Conservation (phyloP, 2,113 vertebrate species). For the Aptenodytes forsteri region DNA sequence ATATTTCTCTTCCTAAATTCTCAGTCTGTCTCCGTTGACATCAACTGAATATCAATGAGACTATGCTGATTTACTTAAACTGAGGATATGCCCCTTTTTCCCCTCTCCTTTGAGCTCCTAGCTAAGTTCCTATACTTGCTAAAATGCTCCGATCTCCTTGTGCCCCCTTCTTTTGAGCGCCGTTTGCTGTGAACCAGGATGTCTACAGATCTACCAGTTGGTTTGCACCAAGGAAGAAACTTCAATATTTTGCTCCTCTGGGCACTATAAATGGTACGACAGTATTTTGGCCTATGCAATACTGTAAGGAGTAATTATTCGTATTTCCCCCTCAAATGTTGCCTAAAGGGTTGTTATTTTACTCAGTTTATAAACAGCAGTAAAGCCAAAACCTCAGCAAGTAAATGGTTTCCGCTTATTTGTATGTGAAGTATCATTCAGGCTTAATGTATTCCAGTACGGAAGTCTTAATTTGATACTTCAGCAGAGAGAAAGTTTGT, state of each 20-base stretch:
- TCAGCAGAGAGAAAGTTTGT: neutral
- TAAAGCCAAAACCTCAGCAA: neutral
- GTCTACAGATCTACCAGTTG: conserved; percentile 18
- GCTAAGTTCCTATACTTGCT: neutral
- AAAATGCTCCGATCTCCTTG: neutral
- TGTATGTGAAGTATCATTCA: neutral
- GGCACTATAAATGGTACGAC: neutral
- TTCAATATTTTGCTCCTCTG: neutral
- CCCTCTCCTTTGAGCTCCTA: neutral
- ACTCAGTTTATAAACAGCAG: neutral
- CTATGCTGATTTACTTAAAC: neutral
- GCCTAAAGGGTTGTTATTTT: conserved; percentile 24
- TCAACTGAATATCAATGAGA: neutral
- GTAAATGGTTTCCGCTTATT: neutral
- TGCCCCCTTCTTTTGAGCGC: neutral
- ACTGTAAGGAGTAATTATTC: conserved; percentile 12
- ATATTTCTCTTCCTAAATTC: neutral
- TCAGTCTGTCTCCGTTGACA: neutral
- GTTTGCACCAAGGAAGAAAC: conserved; percentile 8
- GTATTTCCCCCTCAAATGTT: neutral
- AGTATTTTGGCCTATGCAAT: conserved; percentile 35
- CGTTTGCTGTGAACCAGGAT: neutral
- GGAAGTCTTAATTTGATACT: conserved; percentile 14
- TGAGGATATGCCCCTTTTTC: neutral
- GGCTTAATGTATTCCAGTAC: neutral